Evolutionary conservation across 2,888 invertebrate genomes (phyloP).

Genomic region (Anagyrus pseudococci): DNA sequence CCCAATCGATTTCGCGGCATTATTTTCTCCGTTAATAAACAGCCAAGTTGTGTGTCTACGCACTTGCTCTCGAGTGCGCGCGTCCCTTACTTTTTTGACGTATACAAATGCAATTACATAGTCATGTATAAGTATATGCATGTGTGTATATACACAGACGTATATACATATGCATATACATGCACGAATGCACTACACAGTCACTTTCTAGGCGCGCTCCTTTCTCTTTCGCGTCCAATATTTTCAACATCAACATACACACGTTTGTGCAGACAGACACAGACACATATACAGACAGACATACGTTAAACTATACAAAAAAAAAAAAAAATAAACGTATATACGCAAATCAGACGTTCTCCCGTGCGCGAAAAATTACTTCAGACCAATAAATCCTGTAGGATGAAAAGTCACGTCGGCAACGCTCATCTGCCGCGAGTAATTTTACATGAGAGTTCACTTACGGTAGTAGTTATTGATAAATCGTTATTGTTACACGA

Average conservation of each 20-base stretch:
- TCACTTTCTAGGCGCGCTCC: conserved; percentile 27
- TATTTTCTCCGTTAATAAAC: conserved; percentile 2
- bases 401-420: conserved; percentile 33
- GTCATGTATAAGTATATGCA: too few species aligned
- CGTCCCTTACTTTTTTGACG: conserved; percentile 18
- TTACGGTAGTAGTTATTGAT: conserved; percentile 24
- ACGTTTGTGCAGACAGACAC: conserved; percentile 27
- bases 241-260: conserved; percentile 33
- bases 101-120: conserved; percentile 13
- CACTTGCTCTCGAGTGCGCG: conserved; percentile 2
- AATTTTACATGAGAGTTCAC: not conserved
- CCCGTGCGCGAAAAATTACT: conserved; percentile 45
- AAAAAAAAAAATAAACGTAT: conserved; percentile 7
- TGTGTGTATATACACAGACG: too few species aligned
- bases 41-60: not conserved
- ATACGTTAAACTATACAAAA: conserved; percentile 21
- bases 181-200: conserved; percentile 17
- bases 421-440: not conserved
- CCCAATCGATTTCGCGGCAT: not conserved
- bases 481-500: conserved; percentile 29
- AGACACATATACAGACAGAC: conserved; percentile 34
- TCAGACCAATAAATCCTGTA: conserved; percentile 56
- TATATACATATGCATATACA: conserved; percentile 2
- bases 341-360: conserved; percentile 23
- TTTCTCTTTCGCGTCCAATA: conserved; percentile 34